Evolutionary conservation across 2,113 vertebrate genomes (phyloP), one percentile per base, ranked within the genome.

Genomic region (Mustela lutreola): DNA sequence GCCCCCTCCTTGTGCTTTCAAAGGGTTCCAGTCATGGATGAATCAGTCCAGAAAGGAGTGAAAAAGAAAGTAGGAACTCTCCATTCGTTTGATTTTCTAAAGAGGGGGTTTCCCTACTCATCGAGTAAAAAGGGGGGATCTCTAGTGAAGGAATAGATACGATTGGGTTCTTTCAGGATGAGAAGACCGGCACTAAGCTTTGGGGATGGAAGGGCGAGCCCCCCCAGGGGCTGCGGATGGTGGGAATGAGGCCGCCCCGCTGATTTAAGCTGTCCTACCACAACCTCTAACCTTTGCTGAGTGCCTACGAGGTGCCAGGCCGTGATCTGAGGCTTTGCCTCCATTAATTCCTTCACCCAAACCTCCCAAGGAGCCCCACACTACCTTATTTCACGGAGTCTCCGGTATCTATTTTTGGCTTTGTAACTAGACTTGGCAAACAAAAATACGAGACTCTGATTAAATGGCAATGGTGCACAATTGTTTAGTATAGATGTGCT

Each of bases 241-340:
- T 33, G 19, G 11, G 70, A 53, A 50, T 2, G 22, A 18, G 28
- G 36, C 80, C 24, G 36, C 14, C 36, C 22, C 39, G 7, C 24
- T 0, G 11, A 7, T 42, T 1, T 4, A 0, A 19, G 42, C 28
- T 9, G 1, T 11, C 14, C 50, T n/a, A n/a, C 1, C 48, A 19
- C 31, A 19, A 22, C 15, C 2, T 8, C n/a, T 15, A 3, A 10
- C 48, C 2, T 50, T 53, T 36, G 45, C 22, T 22, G 31, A 63
- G 53, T n/a, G 14, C 45, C 53, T 75, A 31, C 63, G 36, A 3
- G 16, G 65, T 48, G 26, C 53, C 39, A 26, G 28, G 14, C 16
- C 0, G n/a, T 1, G 53, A 4, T 21, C 22, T 5, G 1, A 85
- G 36, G 22, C 42, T 56, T 53, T 56, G 45, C 58, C 36, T 42